A percentile compares a stretch with the other conserved stretches of the same genome.
Conservation (phyloP, 2,113 vertebrate genomes). For the Corapipo altera region DNA sequence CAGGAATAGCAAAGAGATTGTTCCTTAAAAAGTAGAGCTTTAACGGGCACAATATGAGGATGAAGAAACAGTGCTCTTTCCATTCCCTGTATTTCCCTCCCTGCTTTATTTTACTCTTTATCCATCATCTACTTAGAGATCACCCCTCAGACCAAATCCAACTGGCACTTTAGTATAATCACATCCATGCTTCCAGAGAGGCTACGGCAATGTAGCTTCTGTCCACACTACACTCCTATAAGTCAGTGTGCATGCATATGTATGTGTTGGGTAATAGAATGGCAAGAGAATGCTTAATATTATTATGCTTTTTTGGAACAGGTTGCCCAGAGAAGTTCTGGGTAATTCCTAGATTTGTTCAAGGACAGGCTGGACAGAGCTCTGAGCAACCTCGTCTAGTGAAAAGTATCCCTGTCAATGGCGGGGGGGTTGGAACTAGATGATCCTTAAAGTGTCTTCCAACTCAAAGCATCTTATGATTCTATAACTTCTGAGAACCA, state of each 20-base stretch:
- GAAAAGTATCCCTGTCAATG: background rate
- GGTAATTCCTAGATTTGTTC: background rate
- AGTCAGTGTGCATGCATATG: background rate
- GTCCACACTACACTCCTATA: background rate
- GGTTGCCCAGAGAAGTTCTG: background rate
- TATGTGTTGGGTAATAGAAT: background rate
- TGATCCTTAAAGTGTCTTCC: background rate
- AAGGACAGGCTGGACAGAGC: background rate
- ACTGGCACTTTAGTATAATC: background rate
- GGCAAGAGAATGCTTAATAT: background rate
- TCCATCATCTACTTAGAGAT: background rate
- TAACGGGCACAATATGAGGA: background rate
- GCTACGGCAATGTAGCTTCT: background rate
- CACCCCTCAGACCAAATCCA: background rate
- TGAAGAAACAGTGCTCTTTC: background rate
- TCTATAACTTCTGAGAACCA: background rate
- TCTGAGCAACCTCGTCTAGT: background rate
- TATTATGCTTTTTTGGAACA: background rate
- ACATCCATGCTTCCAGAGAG: background rate
- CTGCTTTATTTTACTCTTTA: background rate
- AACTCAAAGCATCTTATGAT: background rate
- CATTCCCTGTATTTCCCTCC: background rate
- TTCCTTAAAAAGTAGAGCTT: background rate
- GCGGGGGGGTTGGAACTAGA: background rate
- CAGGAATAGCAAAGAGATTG: background rate